Evolutionary conservation across 2,113 vertebrate species (phyloP), one percentile per base, ranked within the genome.

Genomic region (Noctilio leporinus): DNA sequence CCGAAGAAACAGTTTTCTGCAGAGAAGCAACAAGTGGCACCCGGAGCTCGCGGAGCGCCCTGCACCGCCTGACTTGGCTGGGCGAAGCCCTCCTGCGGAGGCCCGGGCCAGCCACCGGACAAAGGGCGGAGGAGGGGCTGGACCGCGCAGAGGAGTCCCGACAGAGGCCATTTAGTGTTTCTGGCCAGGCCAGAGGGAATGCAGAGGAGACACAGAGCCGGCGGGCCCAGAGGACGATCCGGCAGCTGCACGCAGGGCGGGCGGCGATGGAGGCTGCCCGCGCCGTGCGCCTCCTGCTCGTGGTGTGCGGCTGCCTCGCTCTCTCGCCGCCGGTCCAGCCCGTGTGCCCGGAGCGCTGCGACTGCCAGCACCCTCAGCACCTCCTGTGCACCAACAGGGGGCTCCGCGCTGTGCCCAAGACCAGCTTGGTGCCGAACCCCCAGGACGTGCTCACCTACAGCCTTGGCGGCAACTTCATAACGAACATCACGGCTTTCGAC

Each of bases 321-420:
- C 97, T 98, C 95, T 94, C 97, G 47, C 97, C 98, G 2, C 62
- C 87, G 80, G 98, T 91, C 10, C 90, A 98, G 86, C 93, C 98
- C 69, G 91, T 99, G 76, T 99, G 99, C 94, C 99, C 99, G 0
- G 98, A 99, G 89, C 98, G 98, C 81, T 99, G 99, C 96, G 99
- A 99, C 95, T 99, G 99, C 96, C 99, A 99, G 97, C 98, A 99
- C 94, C 98, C 98, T 69, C 99, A 99, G 96, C 99, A 99, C 96
- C 98, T 99, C 95, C 97, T 99, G 90, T 99, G 99, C 98, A 98
- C 99, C 89, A 99, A 99, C 98, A 98, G 99, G 26, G 99, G 99
- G 40, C 98, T 99, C 96, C 98, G 98, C 95, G 90, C 98, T 0
- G 99, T 99, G 92, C 99, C 99, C 93, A 98, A 98, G 97, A 96